Percentiles rank a stretch among this genome's conserved stretches.
Conservation (phyloP, 1,140 invertebrate genomes). For the Lordiphosa stackelbergi region DNA sequence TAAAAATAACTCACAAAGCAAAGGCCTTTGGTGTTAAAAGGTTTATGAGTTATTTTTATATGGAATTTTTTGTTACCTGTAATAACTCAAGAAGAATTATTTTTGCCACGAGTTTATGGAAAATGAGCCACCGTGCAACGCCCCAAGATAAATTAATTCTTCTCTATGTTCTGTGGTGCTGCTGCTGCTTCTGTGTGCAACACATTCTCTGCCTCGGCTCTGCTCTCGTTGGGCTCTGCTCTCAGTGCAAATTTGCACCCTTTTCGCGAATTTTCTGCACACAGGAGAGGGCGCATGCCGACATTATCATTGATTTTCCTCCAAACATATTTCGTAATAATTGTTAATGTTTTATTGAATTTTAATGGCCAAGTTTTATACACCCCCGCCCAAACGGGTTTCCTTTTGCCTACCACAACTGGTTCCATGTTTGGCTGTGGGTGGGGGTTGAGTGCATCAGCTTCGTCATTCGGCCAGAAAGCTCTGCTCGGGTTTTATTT, state of each 20-base stretch:
- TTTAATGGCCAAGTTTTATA: conserved; percentile 23
- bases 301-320: conserved; percentile 13
- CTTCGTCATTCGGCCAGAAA: conserved; percentile 28
- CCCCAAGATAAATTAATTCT: no score
- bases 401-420: conserved; percentile 7
- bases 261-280: conserved; percentile 52
- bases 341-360: conserved; percentile 7
- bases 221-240: not conserved
- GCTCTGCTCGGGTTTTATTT: conserved; percentile 24
- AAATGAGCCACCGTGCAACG: no score
- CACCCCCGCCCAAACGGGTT: not conserved
- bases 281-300: conserved; percentile 32
- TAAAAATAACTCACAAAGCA: no score
- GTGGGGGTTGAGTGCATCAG: conserved; percentile 4
- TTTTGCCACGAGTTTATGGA: no score
- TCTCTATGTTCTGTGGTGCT: no score
- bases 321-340: conserved; percentile 10
- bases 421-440: not conserved
- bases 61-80: no score
- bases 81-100: no score
- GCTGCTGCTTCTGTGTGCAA: no score
- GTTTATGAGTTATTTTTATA: no score
- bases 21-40: no score
- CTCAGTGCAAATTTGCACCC: conserved; percentile 60
- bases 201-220: conserved; percentile 1